Conservation (phyloP, 2,113 vertebrate species). For the Ochotona princeps region DNA sequence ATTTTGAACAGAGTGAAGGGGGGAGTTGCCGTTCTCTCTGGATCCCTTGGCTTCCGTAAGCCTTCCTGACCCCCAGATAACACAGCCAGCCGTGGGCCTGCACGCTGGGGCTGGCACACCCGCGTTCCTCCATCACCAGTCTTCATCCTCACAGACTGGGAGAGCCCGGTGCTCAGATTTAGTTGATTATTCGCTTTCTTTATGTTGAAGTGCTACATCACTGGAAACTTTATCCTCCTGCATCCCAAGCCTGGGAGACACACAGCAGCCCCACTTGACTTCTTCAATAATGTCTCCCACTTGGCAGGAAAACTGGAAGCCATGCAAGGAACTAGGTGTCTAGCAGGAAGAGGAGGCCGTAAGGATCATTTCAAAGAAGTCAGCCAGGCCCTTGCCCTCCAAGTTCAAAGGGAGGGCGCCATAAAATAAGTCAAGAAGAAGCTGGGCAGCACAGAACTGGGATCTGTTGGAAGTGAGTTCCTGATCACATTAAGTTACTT, state of each 20-base stretch:
- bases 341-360: accelerated
- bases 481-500: not conserved
- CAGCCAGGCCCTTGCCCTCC: not conserved
- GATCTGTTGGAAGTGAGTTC: not conserved
- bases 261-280: too few relatives aligned
- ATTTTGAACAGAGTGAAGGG: too few relatives aligned
- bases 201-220: not conserved
- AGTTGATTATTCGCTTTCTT: not conserved
- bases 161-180: not conserved
- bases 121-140: too few relatives aligned
- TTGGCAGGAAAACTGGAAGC: not conserved
- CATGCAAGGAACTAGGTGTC: not conserved
- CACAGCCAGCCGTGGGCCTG: too few relatives aligned
- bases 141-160: too few relatives aligned
- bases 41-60: not conserved
- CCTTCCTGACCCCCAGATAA: not conserved
- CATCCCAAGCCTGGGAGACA: not conserved
- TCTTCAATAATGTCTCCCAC: not conserved
- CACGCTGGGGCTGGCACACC: too few relatives aligned
- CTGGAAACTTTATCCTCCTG: not conserved
- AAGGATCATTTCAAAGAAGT: not conserved
- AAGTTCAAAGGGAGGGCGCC: not conserved
- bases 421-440: not conserved
- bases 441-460: not conserved
- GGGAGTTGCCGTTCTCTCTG: not conserved